Evolutionary conservation across 2,888 invertebrate species (phyloP).

Genomic region (Sphaeridia pumilis): DNA sequence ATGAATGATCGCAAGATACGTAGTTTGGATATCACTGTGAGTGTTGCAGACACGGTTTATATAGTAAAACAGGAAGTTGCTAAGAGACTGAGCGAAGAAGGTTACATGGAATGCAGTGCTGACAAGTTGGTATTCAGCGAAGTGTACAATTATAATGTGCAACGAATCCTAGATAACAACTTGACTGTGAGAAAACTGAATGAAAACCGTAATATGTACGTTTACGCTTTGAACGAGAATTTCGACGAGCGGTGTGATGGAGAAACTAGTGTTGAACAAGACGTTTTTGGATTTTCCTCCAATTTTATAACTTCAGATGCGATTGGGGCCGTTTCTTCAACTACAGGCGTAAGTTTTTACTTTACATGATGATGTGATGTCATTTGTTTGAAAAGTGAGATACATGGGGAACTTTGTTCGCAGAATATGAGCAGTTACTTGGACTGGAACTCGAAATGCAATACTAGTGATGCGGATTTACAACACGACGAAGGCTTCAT

Average conservation of each 20-base stretch:
- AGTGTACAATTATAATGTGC: conserved; percentile 49
- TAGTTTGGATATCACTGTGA: conserved; percentile 46
- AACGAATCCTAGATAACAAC: conserved; percentile 44
- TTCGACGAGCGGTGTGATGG: conserved; percentile 22
- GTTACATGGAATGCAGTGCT: conserved; percentile 10
- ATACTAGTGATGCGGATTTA: no score
- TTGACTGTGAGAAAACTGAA: conserved; percentile 45
- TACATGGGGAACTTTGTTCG: no score
- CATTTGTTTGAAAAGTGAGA: no score
- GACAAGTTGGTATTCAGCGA: conserved; percentile 47
- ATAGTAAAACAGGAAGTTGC: conserved; percentile 46
- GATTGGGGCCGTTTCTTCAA: conserved; percentile 10
- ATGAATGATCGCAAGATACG: conserved; percentile 40
- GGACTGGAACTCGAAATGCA: no score
- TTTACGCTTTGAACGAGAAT: conserved; percentile 32
- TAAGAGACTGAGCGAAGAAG: conserved; percentile 36
- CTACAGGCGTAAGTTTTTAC: conserved; percentile 7
- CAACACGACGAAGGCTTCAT: no score
- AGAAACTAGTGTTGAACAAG: not conserved
- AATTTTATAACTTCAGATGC: conserved; percentile 5
- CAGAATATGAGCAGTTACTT: no score
- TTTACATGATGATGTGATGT: no score
- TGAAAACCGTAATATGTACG: conserved; percentile 39
- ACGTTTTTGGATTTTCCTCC: not conserved
- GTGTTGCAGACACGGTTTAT: conserved; percentile 47